A percentile compares a stretch with the other conserved stretches of the same genome.
Evolutionary conservation across 2,113 vertebrate genomes (phyloP).

Genomic region (Columba janthina): DNA sequence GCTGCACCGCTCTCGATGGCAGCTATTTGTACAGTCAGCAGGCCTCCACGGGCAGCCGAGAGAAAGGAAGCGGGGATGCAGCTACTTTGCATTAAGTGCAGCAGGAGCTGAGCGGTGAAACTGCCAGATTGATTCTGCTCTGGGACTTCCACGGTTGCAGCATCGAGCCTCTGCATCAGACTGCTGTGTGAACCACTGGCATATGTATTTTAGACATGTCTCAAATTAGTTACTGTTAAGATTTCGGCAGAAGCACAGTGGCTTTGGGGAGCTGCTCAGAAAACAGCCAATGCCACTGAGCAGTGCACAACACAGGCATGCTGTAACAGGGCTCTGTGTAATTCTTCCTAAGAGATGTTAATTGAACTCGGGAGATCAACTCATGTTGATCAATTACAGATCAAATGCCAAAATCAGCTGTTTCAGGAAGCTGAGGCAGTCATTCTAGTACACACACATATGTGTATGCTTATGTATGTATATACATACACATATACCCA

Average conservation of each 20-base stretch:
- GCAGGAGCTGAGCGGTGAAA: background rate
- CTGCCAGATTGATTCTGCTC: background rate
- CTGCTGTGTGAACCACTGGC: background rate
- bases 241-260: background rate
- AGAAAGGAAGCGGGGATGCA: background rate
- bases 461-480: too few relatives aligned
- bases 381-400: background rate
- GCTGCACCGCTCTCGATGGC: background rate
- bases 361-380: background rate
- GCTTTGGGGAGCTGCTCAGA: background rate
- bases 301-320: rapidly evolving
- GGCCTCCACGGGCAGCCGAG: background rate
- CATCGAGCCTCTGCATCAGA: background rate
- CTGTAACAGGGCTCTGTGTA: background rate
- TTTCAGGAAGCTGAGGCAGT: background rate
- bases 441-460: background rate
- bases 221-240: background rate
- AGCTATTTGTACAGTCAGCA: background rate
- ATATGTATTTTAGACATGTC: rapidly evolving
- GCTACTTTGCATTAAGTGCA: background rate
- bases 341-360: background rate
- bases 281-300: background rate
- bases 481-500: too few relatives aligned
- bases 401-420: background rate
- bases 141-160: background rate